Base-by-base conservation (phyloP, 1,140 invertebrate species). In the Centruroides vittatus region DNA sequence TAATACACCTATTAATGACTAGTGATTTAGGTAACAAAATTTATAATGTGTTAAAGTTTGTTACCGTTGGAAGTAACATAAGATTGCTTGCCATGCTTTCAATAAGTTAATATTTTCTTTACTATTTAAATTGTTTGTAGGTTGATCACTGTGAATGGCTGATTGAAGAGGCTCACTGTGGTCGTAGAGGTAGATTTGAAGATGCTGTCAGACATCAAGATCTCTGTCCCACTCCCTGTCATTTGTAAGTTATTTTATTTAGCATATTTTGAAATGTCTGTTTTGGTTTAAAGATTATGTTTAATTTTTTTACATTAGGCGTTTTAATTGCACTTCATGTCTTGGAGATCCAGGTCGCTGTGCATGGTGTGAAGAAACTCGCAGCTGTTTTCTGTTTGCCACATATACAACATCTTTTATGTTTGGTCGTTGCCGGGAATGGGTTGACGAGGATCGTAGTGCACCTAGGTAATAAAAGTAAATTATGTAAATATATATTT, bases 361-460 rank as follows among this genome's bases (percentile, higher is more conserved):
- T 74, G 91, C 93, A 0, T 97, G 93, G 93, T 96, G 93, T 71
- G 88, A 93, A 69, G 85, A 89, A 48, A 91, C 86, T 3, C 70
- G 76, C 65, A 86, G 91, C 69, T 97, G 93, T 72, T 93, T 96
- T 71, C 88, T 89, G 50, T 96, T 96, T 75, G 88, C 88, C 3
- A 88, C 93, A 5, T 96, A 96, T 72, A 93, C 91, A 3, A 91
- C 89, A 60, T 87, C 92, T 67, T 93, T 91, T 75, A 86, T 92
- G 67, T 94, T 91, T 74, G 92, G 92, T 0, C 78, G 89, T 61
- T 97, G 93, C 70, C 80, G 87, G 5, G 87, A 92, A 70, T 96
- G 93, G 92, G 80, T 93, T 49, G 92, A 96, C 75, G 73, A 70
- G 64, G 72, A 72, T 61, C 68, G 64, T 53, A 66, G 58, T 13